Conservation (phyloP, 2,888 invertebrate genomes). For the Dasysyrphus tricinctus region DNA sequence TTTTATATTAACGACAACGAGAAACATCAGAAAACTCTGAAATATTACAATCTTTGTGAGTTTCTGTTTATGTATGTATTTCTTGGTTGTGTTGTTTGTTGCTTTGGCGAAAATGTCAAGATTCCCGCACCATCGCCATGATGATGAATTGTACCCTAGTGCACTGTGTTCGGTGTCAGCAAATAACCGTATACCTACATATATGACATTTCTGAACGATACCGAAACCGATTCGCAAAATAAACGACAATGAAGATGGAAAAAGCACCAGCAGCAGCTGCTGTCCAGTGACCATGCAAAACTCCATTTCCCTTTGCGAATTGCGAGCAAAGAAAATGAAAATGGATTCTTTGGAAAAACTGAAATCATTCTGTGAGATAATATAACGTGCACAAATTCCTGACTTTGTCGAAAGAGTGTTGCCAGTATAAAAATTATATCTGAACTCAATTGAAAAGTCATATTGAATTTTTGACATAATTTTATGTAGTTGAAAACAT, state of each 20-base stretch:
- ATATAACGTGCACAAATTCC: constrained; percentile 9
- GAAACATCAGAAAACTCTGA: constrained; percentile 1
- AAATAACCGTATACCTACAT: constrained; percentile 23
- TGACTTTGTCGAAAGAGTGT: background rate
- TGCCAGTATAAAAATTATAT: background rate
- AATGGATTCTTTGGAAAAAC: constrained; percentile 30
- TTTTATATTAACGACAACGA: background rate
- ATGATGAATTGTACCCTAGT: constrained; percentile 60
- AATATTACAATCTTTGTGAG: constrained; percentile 4
- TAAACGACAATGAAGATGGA: background rate
- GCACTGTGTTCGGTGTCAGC: constrained; percentile 34
- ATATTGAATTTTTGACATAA: too few relatives aligned
- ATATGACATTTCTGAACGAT: constrained; percentile 60
- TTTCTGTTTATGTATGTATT: background rate
- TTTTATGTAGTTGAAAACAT: too few relatives aligned
- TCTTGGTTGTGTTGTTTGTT: background rate
- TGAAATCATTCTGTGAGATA: constrained; percentile 20
- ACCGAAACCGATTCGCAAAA: background rate
- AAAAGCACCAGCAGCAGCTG: background rate
- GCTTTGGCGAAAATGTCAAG: constrained; percentile 29
- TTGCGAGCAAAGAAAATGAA: constrained; percentile 44
- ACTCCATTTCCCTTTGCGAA: constrained; percentile 63
- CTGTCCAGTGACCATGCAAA: constrained; percentile 54
- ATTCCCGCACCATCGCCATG: constrained; percentile 32
- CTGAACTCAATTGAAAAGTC: too few relatives aligned